phyloP scores from a whole-genome alignment of 2,113 vertebrate species.

The Acrocephalus arundinaceus region DNA sequence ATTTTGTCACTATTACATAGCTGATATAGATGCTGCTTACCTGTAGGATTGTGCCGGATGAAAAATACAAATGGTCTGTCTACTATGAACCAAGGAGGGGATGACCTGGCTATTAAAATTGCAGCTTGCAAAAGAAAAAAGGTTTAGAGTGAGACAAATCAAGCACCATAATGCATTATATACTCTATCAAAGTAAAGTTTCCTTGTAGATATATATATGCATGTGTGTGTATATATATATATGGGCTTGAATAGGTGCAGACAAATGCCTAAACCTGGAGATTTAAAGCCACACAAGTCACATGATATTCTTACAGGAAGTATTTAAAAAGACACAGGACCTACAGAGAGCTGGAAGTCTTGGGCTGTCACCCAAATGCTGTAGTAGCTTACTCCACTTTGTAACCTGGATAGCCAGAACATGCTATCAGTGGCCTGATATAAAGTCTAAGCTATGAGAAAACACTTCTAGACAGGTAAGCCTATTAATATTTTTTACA shows the following conservation, averaged over 20 bases:
- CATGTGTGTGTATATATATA: rapidly evolving
- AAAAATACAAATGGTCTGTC: conserved; percentile 93
- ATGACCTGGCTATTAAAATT: conserved; percentile 90
- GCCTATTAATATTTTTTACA: not conserved
- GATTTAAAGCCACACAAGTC: not conserved
- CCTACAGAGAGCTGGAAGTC: not conserved
- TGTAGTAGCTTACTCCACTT: not conserved
- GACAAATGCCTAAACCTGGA: not conserved
- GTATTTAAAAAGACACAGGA: not conserved
- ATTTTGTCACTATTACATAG: not conserved
- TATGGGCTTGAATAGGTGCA: not conserved
- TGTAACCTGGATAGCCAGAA: not conserved
- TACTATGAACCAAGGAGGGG: conserved; percentile 89
- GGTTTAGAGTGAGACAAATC: not conserved
- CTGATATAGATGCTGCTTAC: conserved; percentile 64
- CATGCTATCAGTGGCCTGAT: not conserved
- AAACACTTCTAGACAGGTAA: not conserved
- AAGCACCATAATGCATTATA: not conserved
- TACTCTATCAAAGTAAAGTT: not conserved
- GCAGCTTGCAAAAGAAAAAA: conserved; percentile 76
- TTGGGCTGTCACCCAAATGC: not conserved
- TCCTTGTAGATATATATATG: not conserved
- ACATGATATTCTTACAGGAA: not conserved
- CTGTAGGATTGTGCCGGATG: conserved; percentile 91
- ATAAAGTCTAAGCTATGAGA: not conserved